Evolutionary conservation across 1,140 invertebrate species (phyloP), one percentile per base, ranked within the genome.

Genomic region (Drosophila insularis): DNA sequence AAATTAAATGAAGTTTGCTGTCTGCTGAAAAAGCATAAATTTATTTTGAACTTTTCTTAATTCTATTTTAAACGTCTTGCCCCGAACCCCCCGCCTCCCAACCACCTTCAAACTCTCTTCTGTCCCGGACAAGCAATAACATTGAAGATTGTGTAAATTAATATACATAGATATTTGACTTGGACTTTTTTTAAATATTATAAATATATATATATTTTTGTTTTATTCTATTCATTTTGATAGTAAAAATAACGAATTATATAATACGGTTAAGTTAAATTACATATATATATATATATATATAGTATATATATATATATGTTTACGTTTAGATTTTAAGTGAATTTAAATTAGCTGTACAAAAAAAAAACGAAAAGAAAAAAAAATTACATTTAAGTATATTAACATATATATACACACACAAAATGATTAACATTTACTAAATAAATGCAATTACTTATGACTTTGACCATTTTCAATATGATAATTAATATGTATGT

Each of bases 391-490:
- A 46, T 46, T 46, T 8, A 17, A 46, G 35, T 21, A 50, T 50
- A 50, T 50, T 50, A 50, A 50, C 27, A 27, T n/a, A 63, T 8
- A 63, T 8, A 63, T 13, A 53, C 43, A 53, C 61, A 54, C 31
- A 32, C 27, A 54, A 13, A 32, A 2, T 14, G 17, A 53, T 32
- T 50, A n/a, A 54, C 10, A 35, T 21, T 56, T 68, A 68, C 39
- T 67, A 40, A 50, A 14, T 56, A 62, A 39, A 43, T 27, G 35
- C 58, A 69, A 31, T 32, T 43, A 63, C 39, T 21, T 58, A 43
- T 21, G 43, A 50, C 11, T 11, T 21, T 21, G 43, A 50, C 59
- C 17, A 46, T 11, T 56, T 63, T 43, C 59, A 56, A 39, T 62
- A 46, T 56, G 46, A 63, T 68, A 63, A 21, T 50, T 21, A 23